A percentile compares a stretch with the other conserved stretches of the same genome.
Conservation (phyloP, 2,113 vertebrate species). For the Chauna torquata region DNA sequence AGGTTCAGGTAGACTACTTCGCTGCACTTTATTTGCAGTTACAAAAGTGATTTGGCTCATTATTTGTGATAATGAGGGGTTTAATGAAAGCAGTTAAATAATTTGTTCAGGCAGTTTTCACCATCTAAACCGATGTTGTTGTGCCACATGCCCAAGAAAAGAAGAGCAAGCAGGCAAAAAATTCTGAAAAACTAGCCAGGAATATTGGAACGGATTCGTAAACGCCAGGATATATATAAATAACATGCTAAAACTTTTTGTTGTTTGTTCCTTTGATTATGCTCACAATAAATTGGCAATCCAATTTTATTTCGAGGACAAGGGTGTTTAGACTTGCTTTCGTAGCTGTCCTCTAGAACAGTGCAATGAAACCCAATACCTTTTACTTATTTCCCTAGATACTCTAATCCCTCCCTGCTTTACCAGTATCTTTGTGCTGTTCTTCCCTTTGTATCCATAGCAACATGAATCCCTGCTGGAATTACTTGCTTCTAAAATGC, state of each 20-base stretch:
- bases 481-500: slow-evolving; percentile 77
- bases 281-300: slow-evolving; percentile 27
- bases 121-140: not conserved
- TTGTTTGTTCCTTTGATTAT: slow-evolving; percentile 34
- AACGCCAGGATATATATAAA: not conserved
- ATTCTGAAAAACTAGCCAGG: not conserved
- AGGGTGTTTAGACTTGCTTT: slow-evolving; percentile 56
- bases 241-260: not conserved
- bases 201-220: not conserved
- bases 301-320: slow-evolving; percentile 53
- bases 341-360: slow-evolving; percentile 59
- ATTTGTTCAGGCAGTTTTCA: slow-evolving; percentile 30
- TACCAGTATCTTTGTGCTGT: slow-evolving; percentile 78
- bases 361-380: slow-evolving; percentile 75
- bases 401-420: slow-evolving; percentile 82
- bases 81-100: slow-evolving; percentile 64
- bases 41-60: not conserved
- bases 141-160: rapidly evolving
- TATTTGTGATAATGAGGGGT: slow-evolving; percentile 49
- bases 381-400: slow-evolving; percentile 86
- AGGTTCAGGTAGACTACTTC: not conserved
- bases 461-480: slow-evolving; percentile 84
- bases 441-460: slow-evolving; percentile 83
- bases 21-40: not conserved
- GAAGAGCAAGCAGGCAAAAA: not conserved